These are phyloP conservation scores for Aphaenogaster floridana DNA, from an alignment of 1,140 invertebrate genomes.

Conservation along the genomic window DNA sequence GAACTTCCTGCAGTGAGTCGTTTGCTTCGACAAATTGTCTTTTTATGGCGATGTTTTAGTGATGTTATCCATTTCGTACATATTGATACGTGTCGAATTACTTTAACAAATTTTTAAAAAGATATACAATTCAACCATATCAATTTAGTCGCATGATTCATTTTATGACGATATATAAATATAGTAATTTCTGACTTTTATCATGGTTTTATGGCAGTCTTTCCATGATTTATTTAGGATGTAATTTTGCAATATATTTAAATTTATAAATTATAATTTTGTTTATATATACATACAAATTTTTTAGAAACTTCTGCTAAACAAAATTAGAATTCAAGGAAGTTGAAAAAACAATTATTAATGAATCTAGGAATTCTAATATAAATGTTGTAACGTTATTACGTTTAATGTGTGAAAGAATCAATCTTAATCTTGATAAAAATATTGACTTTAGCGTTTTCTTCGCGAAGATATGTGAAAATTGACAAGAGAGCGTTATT, in stretches of 20 bases:
- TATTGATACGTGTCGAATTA: neutral
- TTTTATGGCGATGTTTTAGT: neutral
- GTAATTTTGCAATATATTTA: neutral
- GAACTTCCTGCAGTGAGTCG: neutral
- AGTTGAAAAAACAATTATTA: neutral
- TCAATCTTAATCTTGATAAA: neutral
- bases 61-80: neutral
- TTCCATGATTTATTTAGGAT: neutral
- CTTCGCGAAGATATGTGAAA: neutral
- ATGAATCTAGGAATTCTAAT: neutral
- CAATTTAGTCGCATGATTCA: neutral
- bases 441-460: neutral
- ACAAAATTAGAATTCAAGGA: neutral
- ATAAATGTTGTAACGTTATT: neutral
- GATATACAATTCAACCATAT: neutral
- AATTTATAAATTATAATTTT: constrained; percentile 21
- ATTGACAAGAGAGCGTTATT: neutral
- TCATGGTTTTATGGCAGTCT: neutral
- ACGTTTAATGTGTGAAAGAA: neutral
- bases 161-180: neutral
- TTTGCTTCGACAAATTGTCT: neutral
- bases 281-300: neutral
- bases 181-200: neutral
- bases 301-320: neutral
- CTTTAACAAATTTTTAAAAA: neutral